Evolutionary conservation across 2,113 vertebrate species (phyloP), one percentile per base, ranked within the genome.

Genomic region (Cricetomys ansorgei): DNA sequence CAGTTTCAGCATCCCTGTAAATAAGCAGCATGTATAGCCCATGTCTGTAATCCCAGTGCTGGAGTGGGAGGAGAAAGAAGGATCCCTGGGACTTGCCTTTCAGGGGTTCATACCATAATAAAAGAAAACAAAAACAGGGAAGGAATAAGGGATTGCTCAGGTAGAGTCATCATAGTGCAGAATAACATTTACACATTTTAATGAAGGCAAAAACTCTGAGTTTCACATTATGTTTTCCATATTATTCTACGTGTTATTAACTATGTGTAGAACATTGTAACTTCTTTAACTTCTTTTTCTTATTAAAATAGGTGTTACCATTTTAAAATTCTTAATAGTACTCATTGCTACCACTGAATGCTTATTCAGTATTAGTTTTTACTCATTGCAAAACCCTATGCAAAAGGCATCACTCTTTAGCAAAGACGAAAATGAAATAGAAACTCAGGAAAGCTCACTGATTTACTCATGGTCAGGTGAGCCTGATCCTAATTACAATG

Each of bases 321-420:
- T 69, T 93, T 91, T 94, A n/a, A 92, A 81, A 45, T 81, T 34
- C 27, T 21, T 48, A 67, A 23, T 67, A 90, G 31, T 45, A 81
- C 23, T 80, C 19, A 67, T 34, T 92, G 21, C 16, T 48, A 67
- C 4, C 40, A 81, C 5, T 48, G n/a, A 69, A 72, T n/a, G 2
- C 1, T 48, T 81, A 50, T 43, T 19, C 29, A 72, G 6, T 31
- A 53, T 64, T 80, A 45, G 40, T 43, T n/a, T 75, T 92, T 62
- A 69, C 50, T 3, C 16, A 55, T 77, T 77, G 91, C 37, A 77
- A 62, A 87, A 64, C 40, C 45, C 37, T 72, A 2, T 25, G 29
- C 53, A 25, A 5, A 37, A 91, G 27, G 15, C 16, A 37, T 10
- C 76, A 75, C 25, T 94, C 25, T 59, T 88, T 29, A 45, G 75